Evolutionary conservation across 2,797 vertebrate species (phyloP), one percentile per base, ranked within the genome.

Genomic region (Amniataba percoides): DNA sequence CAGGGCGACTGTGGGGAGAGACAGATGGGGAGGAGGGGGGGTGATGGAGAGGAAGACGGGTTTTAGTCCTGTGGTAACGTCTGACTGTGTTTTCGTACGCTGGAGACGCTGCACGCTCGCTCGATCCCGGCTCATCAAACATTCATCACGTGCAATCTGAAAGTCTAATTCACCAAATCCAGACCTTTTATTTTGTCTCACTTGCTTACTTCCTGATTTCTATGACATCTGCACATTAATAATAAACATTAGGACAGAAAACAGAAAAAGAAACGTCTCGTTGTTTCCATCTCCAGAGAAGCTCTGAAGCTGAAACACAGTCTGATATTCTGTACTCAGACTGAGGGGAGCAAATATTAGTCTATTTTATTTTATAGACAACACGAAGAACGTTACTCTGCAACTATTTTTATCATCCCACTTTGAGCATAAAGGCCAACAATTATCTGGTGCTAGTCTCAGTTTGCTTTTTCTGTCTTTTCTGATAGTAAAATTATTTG

Each of bases 1-100:
- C 64, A 95, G 91, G 69, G 95, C 76, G 34, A 90, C 96, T 96
- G 93, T 39, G 74, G 49, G 79, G 81, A 64, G 51, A 43, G 34
- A 63, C 45, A 57, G 56, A 78, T 40, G 46, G 64, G 14, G 31
- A 43, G 2, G 59, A 31, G 1, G 10, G 57, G 46, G 45, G n/a
- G 58, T 42, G 11, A 56, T 19, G 25, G 36, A 19, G 8, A 39
- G 25, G 48, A 16, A 68, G 52, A 66, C 23, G 48, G 59, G 74
- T 15, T 74, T 90, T 62, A 94, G 75, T 57, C 71, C 71, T 84
- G 63, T 65, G 87, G 84, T 69, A 80, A 85, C 61, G 74, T 86
- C 74, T 78, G 16, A 86, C 72, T 42, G 71, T 88, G 84, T 3
- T 78, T 71, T 19, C 4, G 51, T 21, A 59, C 14, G 21, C 42